Evolutionary conservation across 2,113 vertebrate genomes (phyloP).

Genomic region (Oophaga pumilio): DNA sequence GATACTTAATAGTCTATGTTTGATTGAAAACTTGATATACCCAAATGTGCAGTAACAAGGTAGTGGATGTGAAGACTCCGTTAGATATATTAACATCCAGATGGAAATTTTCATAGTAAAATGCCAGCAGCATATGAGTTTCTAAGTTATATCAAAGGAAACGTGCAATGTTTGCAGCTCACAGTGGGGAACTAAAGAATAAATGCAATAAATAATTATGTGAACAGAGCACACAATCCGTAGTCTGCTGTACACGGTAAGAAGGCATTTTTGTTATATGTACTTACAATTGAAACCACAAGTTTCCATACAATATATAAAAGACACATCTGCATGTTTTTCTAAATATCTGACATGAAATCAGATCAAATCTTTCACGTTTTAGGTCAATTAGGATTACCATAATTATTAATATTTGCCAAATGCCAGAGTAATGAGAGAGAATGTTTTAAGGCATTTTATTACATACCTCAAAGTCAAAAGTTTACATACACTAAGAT

Average conservation of each 20-base stretch:
- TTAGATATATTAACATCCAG: neutral
- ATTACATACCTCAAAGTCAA: too few relatives aligned
- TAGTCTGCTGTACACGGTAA: neutral
- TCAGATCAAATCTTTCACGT: too few relatives aligned
- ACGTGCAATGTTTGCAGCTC: neutral
- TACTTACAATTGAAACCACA: neutral
- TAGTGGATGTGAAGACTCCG: neutral
- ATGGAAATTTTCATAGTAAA: neutral
- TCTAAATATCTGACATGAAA: too few relatives aligned
- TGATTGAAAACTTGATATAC: neutral
- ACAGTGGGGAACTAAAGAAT: neutral
- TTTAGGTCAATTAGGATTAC: too few relatives aligned
- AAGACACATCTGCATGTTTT: too few relatives aligned
- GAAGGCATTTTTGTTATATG: neutral
- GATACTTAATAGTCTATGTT: too few relatives aligned
- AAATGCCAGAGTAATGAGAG: too few relatives aligned
- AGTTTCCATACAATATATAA: too few relatives aligned
- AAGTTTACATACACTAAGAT: too few relatives aligned
- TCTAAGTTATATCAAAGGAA: neutral
- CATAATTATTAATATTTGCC: too few relatives aligned
- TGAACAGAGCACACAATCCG: neutral
- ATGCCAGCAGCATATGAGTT: neutral
- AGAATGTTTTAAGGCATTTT: too few relatives aligned
- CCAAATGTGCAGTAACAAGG: neutral
- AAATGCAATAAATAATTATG: constrained; percentile 8